phyloP scores from a whole-genome alignment of 35 echinoderm and acorn worm genomes.

The Nesometra sesokonis region DNA sequence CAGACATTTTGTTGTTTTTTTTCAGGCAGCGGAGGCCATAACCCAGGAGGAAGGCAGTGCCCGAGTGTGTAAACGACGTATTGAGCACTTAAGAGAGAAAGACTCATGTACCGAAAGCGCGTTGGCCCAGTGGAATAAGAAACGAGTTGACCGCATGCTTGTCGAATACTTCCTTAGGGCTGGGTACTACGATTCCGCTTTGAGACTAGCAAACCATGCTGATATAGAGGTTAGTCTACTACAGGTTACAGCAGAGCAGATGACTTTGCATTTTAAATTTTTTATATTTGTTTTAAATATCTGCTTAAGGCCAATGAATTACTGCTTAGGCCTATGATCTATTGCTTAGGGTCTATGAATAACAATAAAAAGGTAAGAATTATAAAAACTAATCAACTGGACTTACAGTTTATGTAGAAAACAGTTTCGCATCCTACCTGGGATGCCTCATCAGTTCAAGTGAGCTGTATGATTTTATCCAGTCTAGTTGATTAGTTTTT shows the following conservation, averaged over 20 bases:
- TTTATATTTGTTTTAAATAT: too few species aligned
- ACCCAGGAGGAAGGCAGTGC: constrained; percentile 88
- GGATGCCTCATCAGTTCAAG: too few species aligned
- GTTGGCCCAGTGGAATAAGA: constrained; percentile 77
- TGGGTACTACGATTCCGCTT: constrained; percentile 92
- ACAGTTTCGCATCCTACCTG: too few species aligned
- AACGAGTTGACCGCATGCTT: constrained; percentile 82
- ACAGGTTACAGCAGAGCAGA: background rate
- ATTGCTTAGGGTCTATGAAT: too few species aligned
- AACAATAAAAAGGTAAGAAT: too few species aligned
- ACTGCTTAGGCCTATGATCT: too few species aligned
- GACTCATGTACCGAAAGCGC: constrained; percentile 50
- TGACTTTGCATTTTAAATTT: too few species aligned
- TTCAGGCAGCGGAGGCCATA: constrained; percentile 82
- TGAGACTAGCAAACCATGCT: constrained; percentile 79
- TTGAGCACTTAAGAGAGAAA: constrained; percentile 83
- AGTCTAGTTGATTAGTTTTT: too few species aligned
- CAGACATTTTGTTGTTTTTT: background rate
- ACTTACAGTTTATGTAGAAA: too few species aligned
- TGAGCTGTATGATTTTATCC: too few species aligned
- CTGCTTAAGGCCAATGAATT: too few species aligned
- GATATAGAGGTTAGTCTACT: constrained; percentile 58
- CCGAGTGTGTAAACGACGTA: constrained; percentile 73
- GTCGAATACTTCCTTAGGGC: constrained; percentile 98
- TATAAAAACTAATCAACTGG: too few species aligned